These are phyloP conservation scores for Corythucha ciliata DNA, from an alignment of 2,888 invertebrate genomes.

Conservation along the genomic window DNA sequence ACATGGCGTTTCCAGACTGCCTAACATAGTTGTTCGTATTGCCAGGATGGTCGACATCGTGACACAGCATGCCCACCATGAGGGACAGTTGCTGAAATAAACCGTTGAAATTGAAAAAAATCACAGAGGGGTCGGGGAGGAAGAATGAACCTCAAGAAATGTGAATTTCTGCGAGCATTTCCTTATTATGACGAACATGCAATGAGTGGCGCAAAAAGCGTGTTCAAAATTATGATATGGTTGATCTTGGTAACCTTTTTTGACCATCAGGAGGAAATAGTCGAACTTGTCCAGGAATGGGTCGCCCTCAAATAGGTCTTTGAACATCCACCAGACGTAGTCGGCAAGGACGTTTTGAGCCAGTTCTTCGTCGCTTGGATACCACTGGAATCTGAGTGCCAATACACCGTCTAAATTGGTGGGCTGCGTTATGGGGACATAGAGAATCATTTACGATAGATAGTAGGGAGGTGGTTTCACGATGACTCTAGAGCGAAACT, in stretches of 20 bases:
- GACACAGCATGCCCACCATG: constrained; percentile 50
- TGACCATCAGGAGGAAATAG: constrained; percentile 45
- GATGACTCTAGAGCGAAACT: constrained; percentile 15
- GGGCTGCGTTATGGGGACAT: too few relatives aligned
- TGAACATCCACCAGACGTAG: constrained; percentile 25
- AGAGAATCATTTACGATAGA: constrained; percentile 18
- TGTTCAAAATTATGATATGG: constrained; percentile 56
- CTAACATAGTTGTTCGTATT: constrained; percentile 53
- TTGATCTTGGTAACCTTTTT: constrained; percentile 46
- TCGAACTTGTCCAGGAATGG: constrained; percentile 27
- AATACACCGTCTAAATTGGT: neutral
- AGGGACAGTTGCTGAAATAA: constrained; percentile 48
- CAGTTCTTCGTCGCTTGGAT: constrained; percentile 24
- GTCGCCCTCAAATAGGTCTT: constrained; percentile 25
- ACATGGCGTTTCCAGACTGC: constrained; percentile 47
- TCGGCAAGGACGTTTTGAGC: constrained; percentile 13
- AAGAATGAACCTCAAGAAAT: constrained; percentile 47
- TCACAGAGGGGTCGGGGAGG: too few relatives aligned
- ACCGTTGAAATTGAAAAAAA: too few relatives aligned
- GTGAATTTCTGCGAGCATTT: constrained; percentile 22
- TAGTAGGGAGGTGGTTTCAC: constrained; percentile 20
- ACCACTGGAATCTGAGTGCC: constrained; percentile 23
- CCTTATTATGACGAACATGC: constrained; percentile 43
- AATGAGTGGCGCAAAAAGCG: constrained; percentile 53
- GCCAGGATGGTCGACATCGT: constrained; percentile 55